A percentile compares a stretch with the other conserved stretches of the same genome.
Evolutionary conservation across 1,140 invertebrate genomes (phyloP).

Genomic region (Megathymus violae): DNA sequence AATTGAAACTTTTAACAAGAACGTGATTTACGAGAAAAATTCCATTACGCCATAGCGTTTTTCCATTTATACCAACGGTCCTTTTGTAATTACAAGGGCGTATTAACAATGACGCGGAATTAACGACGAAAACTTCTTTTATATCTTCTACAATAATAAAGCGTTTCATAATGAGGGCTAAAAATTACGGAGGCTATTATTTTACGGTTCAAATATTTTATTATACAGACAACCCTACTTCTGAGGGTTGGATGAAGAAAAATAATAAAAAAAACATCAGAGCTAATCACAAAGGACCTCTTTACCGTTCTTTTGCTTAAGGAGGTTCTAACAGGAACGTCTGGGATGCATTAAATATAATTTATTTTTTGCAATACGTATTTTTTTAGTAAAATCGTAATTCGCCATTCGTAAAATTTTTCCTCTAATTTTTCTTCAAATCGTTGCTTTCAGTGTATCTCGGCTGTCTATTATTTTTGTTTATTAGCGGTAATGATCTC

Average conservation of each 20-base stretch:
- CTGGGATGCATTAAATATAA: conserved; percentile 63
- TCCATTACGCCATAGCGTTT: conserved; percentile 4
- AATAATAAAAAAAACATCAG: conserved; percentile 66
- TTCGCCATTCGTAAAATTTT: conserved; percentile 38
- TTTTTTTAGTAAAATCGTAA: conserved; percentile 46
- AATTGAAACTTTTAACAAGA: conserved; percentile 24
- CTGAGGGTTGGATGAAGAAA: conserved; percentile 57
- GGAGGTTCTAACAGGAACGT: conserved; percentile 51
- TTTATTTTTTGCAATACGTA: conserved; percentile 56
- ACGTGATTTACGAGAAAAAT: conserved; percentile 21
- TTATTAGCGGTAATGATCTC: conserved; percentile 22
- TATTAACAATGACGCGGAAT: conserved; percentile 50
- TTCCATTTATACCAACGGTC: conserved; percentile 6
- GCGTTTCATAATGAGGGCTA: conserved; percentile 60
- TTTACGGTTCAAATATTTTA: conserved; percentile 71
- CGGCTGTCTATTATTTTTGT: conserved; percentile 13
- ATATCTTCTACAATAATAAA: conserved; percentile 52
- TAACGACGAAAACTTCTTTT: conserved; percentile 47
- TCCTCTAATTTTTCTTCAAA: conserved; percentile 29
- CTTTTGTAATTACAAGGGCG: conserved; percentile 39
- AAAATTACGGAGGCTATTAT: conserved; percentile 71
- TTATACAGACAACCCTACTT: conserved; percentile 55
- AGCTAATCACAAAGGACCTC: conserved; percentile 59
- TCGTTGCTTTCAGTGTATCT: conserved; percentile 22
- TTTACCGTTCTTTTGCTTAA: conserved; percentile 62